phyloP scores from a whole-genome alignment of 2,113 vertebrate species.

The Siniperca chuatsi region DNA sequence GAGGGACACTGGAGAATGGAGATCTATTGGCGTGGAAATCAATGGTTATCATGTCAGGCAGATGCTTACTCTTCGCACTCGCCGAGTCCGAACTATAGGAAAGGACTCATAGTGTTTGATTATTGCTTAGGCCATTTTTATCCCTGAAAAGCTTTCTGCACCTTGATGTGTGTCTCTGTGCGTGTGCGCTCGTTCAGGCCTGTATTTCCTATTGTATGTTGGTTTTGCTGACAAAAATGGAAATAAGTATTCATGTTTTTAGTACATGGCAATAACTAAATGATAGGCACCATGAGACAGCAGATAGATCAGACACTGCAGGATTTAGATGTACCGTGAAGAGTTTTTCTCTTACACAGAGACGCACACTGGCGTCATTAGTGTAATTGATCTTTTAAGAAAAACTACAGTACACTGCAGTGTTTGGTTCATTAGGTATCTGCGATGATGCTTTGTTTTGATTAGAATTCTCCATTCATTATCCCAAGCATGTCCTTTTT shows the following conservation, averaged over 20 bases:
- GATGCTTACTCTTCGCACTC: slow-evolving; percentile 54
- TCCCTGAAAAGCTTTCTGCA: slow-evolving; percentile 23
- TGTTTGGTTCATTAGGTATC: slow-evolving; percentile 54
- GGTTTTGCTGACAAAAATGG: neutral
- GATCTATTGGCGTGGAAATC: slow-evolving; percentile 74
- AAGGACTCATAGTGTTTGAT: slow-evolving; percentile 58
- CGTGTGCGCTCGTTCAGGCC: neutral
- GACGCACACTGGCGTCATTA: slow-evolving; percentile 31
- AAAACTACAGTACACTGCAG: slow-evolving; percentile 14
- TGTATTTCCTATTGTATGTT: slow-evolving; percentile 4
- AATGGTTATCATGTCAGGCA: slow-evolving; percentile 76
- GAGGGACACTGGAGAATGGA: slow-evolving; percentile 56
- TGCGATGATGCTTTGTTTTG: slow-evolving; percentile 35
- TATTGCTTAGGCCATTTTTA: slow-evolving; percentile 54
- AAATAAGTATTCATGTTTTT: neutral
- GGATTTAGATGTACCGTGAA: slow-evolving; percentile 8
- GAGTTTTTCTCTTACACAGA: slow-evolving; percentile 3
- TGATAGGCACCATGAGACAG: neutral
- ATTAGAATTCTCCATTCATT: slow-evolving; percentile 46
- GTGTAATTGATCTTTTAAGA: slow-evolving; percentile 52
- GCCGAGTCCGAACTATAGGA: slow-evolving; percentile 48
- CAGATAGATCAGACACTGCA: slow-evolving; percentile 10
- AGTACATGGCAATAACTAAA: neutral
- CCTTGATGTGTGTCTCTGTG: slow-evolving; percentile 14
- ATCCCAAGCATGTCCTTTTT: slow-evolving; percentile 17